Evolutionary conservation across 2,888 invertebrate species (phyloP), one percentile per base, ranked within the genome.

Genomic region (Isoperla grammatica): DNA sequence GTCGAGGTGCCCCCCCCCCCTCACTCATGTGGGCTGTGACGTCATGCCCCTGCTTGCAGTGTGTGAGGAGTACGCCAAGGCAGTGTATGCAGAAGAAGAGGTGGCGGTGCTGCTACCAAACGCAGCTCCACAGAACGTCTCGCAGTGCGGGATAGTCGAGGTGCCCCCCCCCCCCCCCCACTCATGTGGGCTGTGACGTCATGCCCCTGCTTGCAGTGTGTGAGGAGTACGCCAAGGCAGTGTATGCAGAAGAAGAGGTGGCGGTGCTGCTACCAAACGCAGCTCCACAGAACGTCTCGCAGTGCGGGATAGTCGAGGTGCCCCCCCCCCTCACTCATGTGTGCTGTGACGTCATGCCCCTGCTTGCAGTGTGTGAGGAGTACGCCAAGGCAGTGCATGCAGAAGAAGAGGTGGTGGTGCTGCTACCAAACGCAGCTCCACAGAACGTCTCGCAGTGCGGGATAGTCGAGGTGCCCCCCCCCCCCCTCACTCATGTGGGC

Each of bases 131-230:
- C 67, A 68, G 20, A 65, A 62, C 40, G 68, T 70, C 2, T 71
- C 75, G 1, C 71, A 73, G 42, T 79, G 78, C 64, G 72, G 71
- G n/a, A 73, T 76, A 58, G 68, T 73, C 5, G 72, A 70, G 37
- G 71, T n/a, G n/a, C n/a, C n/a, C n/a, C n/a, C n/a, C n/a, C n/a
- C n/a, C n/a, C n/a, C n/a, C n/a, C n/a, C n/a, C n/a, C n/a, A n/a
- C n/a, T n/a, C n/a, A n/a, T n/a, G n/a, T n/a, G n/a, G n/a, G n/a
- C n/a, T n/a, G n/a, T n/a, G n/a, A n/a, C n/a, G n/a, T n/a, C n/a
- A n/a, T n/a, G n/a, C n/a, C n/a, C n/a, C n/a, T n/a, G n/a, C 22
- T 70, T 71, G 54, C 63, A 78, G 78, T 76, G 73, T 79, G 78
- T 62, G 66, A 68, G 45, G 74, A 77, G 62, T 78, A 78, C 65